Evolutionary conservation across 1,140 invertebrate genomes (phyloP), one percentile per base, ranked within the genome.

Genomic region (Drosophila aff.): DNA sequence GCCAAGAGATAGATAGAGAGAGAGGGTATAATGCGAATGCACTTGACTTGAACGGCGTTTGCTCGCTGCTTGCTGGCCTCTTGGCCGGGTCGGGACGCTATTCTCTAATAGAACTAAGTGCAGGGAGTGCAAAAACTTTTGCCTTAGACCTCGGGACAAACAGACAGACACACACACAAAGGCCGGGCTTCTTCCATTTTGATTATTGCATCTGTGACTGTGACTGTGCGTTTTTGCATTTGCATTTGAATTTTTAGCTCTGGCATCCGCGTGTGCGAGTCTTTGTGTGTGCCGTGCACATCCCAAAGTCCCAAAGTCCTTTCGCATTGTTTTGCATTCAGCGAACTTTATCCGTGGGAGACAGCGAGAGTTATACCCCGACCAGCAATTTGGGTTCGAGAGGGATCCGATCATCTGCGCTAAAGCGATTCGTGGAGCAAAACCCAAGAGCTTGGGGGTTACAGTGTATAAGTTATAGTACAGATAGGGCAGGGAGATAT

Each of bases 351-450:
- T 65, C 59, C 72, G 36, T 36, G 36, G 72, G 41, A 23, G 33
- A 38, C 80, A 64, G 50, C 72, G 40, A 18, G 50, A 68, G 63
- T 28, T 73, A 47, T 82, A 79, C 79, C 63, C 49, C 49, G 18
- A 52, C 66, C 62, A 81, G 71, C 78, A 81, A 83, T 82, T 83
- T 76, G 61, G 65, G 53, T 53, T 63, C 50, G 57, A 64, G 53
- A 61, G 60, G 65, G 53, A 58, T 55, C 43, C 43, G 77, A 78
- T 79, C 28, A 62, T 58, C 57, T 79, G 77, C 84, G 71, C 69
- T 82, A 79, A 86, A 86, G 82, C 90, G 82, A 83, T 83, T 90
- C 89, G 84, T 91, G 90, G 82, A 91, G 82, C 77, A 84, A 87
- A 65, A 91, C 90, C 82, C 82, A 84, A 79, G 55, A 84, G 90